Evolutionary conservation across 2,888 invertebrate species (phyloP).

Genomic region (Odontothrips loti): DNA sequence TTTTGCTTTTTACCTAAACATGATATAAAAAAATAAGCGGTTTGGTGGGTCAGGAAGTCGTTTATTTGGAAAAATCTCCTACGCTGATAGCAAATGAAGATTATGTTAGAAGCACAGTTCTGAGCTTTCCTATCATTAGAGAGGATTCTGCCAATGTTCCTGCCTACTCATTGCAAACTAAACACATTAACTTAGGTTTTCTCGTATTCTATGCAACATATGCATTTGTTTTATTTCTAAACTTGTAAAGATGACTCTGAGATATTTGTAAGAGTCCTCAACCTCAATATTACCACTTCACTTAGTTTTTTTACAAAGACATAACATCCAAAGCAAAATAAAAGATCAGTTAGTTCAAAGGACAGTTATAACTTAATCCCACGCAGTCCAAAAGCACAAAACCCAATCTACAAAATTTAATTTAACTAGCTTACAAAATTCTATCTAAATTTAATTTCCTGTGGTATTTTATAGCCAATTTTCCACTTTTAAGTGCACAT

Average conservation of each 20-base stretch:
- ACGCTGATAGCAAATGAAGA: neutral
- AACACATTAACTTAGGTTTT: too few species aligned
- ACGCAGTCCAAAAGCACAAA: neutral
- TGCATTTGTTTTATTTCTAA: neutral
- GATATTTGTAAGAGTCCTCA: neutral
- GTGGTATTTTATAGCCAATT: neutral
- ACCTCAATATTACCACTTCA: neutral
- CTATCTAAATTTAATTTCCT: slow-evolving; percentile 6
- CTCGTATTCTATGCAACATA: neutral
- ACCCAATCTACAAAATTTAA: neutral
- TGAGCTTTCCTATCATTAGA: neutral
- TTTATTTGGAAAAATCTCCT: neutral
- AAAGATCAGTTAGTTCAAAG: neutral
- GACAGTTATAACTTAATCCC: neutral
- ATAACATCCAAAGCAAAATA: neutral
- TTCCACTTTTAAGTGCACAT: neutral
- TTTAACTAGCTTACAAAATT: slow-evolving; percentile 18
- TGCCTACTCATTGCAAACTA: neutral
- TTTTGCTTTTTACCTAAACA: neutral
- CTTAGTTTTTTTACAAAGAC: neutral
- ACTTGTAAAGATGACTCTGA: neutral
- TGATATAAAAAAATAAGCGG: slow-evolving; percentile 14
- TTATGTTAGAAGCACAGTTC: neutral
- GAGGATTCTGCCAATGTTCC: neutral
- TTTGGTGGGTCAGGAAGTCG: neutral